Evolutionary conservation across 53 echinoderm and acorn worm genomes (phyloP).

Genomic region (Astropecten irregularis): DNA sequence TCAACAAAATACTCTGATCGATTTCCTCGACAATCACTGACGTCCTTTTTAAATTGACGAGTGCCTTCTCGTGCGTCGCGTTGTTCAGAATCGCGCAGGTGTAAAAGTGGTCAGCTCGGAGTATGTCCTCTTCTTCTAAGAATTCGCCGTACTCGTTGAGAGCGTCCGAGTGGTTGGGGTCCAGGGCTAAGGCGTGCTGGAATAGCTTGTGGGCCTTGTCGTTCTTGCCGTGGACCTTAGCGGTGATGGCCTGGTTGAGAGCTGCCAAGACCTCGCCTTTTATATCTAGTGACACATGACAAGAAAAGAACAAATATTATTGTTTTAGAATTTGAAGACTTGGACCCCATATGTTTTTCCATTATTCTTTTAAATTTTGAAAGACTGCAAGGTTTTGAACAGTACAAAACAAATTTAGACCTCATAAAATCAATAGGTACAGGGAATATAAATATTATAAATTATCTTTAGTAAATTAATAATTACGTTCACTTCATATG

Average conservation of each 20-base stretch:
- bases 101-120: slow-evolving; percentile 86
- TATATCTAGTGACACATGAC: too few relatives aligned
- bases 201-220: slow-evolving; percentile 92
- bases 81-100: slow-evolving; percentile 85
- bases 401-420: too few relatives aligned
- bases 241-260: slow-evolving; percentile 85
- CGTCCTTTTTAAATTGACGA: slow-evolving; percentile 81
- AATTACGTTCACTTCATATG: too few relatives aligned
- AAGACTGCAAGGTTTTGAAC: too few relatives aligned
- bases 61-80: slow-evolving; percentile 73
- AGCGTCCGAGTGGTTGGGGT: slow-evolving; percentile 85
- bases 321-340: too few relatives aligned
- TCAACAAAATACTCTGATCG: slow-evolving; percentile 72
- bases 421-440: too few relatives aligned
- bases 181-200: slow-evolving; percentile 91
- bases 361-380: too few relatives aligned
- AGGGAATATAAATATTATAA: too few relatives aligned
- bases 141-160: slow-evolving; percentile 95
- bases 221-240: slow-evolving; percentile 75
- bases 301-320: not conserved
- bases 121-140: slow-evolving; percentile 82
- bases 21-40: slow-evolving; percentile 77
- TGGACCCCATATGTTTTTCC: too few relatives aligned
- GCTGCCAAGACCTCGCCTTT: slow-evolving; percentile 81
- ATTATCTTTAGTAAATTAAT: too few relatives aligned